Evolutionary conservation across 2,113 vertebrate species (phyloP).

Genomic region (Channa maculata): DNA sequence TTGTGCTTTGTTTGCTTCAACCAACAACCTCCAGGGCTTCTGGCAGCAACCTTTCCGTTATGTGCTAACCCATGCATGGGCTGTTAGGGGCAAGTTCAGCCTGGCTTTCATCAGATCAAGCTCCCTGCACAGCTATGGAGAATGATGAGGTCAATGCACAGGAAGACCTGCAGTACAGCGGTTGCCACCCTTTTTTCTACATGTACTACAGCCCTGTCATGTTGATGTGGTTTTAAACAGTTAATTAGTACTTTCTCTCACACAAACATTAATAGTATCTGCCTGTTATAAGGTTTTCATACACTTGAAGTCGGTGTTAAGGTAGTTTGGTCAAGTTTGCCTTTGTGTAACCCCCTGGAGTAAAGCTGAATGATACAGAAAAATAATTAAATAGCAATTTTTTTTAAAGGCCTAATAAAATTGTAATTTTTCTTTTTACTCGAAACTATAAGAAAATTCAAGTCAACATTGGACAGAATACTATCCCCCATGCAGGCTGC

Average conservation of each 20-base stretch:
- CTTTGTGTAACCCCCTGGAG: background rate
- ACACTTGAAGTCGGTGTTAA: background rate
- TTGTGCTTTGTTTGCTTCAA: constrained; percentile 13
- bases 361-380: too few species aligned
- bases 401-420: too few species aligned
- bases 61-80: background rate
- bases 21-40: constrained; percentile 15
- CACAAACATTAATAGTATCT: background rate
- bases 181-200: background rate
- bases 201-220: too few species aligned
- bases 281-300: background rate
- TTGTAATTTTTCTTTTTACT: too few species aligned
- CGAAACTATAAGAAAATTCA: too few species aligned
- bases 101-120: constrained; percentile 1
- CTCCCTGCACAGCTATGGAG: background rate
- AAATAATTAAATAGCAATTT: too few species aligned
- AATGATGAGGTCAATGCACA: background rate
- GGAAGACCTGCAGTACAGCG: background rate
- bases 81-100: background rate
- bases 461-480: too few species aligned
- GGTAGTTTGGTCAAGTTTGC: background rate
- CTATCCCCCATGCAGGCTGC: too few species aligned
- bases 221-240: background rate
- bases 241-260: background rate
- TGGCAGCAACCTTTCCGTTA: constrained; percentile 24